These are phyloP conservation scores for Netelia fuscicornis DNA, from an alignment of 2,888 invertebrate species.

Conservation along the genomic window DNA sequence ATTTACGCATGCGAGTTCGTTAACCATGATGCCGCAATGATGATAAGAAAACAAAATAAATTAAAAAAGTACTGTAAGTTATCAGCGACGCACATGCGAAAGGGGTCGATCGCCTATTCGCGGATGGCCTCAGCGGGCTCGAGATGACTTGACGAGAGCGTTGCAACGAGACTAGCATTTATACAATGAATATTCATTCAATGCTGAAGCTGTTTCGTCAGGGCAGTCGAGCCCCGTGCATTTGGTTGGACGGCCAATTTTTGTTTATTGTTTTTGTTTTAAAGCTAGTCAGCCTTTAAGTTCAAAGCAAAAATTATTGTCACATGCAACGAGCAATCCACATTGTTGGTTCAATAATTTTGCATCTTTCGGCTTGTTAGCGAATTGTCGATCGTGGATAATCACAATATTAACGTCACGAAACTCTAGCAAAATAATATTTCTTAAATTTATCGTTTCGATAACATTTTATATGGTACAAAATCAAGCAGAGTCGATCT, in stretches of 20 bases:
- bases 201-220: no score
- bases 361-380: not conserved
- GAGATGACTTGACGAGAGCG: not conserved
- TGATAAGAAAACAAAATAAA: conserved; percentile 1
- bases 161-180: not conserved
- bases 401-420: no score
- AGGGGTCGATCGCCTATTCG: not conserved
- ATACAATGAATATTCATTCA: no score
- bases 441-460: no score
- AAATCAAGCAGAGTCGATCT: no score
- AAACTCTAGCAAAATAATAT: no score
- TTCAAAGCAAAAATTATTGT: not conserved
- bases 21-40: conserved; percentile 39
- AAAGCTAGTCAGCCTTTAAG: no score
- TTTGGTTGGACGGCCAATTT: no score
- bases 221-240: no score
- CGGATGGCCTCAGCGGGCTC: not conserved
- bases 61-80: not conserved
- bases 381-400: not conserved
- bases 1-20: conserved; percentile 58
- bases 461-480: no score
- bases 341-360: not conserved
- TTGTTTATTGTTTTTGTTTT: no score
- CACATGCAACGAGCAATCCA: not conserved
- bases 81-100: not conserved